Evolutionary conservation across 1,140 invertebrate species (phyloP).

Genomic region (Rhynchophorus ferrugineus): DNA sequence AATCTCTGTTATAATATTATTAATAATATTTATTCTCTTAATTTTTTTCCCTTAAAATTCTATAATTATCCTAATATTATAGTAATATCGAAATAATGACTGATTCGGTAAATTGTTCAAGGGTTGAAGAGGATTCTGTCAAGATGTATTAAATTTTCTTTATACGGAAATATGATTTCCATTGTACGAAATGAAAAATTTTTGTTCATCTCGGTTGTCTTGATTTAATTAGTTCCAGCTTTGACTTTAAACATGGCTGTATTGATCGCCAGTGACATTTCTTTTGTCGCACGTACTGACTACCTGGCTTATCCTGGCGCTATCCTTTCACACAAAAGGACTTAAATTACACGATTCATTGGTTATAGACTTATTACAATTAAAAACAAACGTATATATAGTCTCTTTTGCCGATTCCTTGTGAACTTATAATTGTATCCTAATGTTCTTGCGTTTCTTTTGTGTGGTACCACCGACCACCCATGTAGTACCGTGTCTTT

Average conservation of each 20-base stretch:
- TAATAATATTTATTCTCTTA: too few species aligned
- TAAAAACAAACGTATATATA: background rate
- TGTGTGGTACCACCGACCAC: background rate
- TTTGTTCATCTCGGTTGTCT: too few species aligned
- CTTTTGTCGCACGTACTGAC: background rate
- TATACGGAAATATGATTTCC: too few species aligned
- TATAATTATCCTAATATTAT: too few species aligned
- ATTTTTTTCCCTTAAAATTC: too few species aligned
- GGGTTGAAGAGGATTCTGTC: too few species aligned
- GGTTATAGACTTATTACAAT: background rate
- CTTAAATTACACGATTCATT: background rate
- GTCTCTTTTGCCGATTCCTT: background rate
- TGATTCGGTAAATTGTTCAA: too few species aligned
- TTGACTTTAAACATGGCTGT: background rate
- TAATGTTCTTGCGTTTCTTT: background rate
- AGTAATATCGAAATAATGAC: too few species aligned
- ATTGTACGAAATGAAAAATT: too few species aligned
- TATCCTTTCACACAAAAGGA: slow-evolving; percentile 9
- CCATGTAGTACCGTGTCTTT: background rate
- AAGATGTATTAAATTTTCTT: too few species aligned
- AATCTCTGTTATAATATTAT: too few species aligned
- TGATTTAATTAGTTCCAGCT: background rate
- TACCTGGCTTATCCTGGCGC: background rate
- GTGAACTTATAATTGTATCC: background rate
- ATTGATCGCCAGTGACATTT: background rate